Evolutionary conservation across 53 echinoderm and acorn worm genomes (phyloP).

Genomic region (Echinarachnius parma): DNA sequence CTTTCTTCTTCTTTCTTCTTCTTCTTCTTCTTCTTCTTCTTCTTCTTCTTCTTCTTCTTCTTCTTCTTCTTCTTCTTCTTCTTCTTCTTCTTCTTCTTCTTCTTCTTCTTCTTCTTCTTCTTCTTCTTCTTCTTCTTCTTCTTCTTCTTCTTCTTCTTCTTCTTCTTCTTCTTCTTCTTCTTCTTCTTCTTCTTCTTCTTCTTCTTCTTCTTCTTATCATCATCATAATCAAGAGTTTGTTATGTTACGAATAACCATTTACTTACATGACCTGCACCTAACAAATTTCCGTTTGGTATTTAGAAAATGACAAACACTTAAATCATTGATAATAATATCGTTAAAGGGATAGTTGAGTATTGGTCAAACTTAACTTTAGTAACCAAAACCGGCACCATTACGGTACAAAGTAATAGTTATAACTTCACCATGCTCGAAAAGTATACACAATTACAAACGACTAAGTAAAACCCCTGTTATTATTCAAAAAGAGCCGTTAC

Average conservation of each 20-base stretch:
- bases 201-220: slow-evolving; percentile 27
- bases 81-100: slow-evolving; percentile 27
- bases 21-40: slow-evolving; percentile 27
- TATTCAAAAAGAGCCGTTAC: too few species aligned
- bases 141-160: slow-evolving; percentile 27
- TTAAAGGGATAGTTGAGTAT: too few species aligned
- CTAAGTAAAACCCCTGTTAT: too few species aligned
- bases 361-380: too few species aligned
- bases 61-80: slow-evolving; percentile 27
- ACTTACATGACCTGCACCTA: too few species aligned
- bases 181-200: slow-evolving; percentile 27
- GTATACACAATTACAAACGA: too few species aligned
- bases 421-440: too few species aligned
- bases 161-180: slow-evolving; percentile 27
- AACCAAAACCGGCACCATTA: too few species aligned
- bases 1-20: slow-evolving; percentile 11
- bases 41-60: slow-evolving; percentile 27
- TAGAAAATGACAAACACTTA: too few species aligned
- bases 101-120: slow-evolving; percentile 24
- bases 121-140: slow-evolving; percentile 27
- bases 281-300: too few species aligned
- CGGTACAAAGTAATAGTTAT: too few species aligned
- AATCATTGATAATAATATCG: too few species aligned
- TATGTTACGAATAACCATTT: background rate
- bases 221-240: background rate